Conservation (phyloP, 23 tunicate species). For the Corella eumyota region DNA sequence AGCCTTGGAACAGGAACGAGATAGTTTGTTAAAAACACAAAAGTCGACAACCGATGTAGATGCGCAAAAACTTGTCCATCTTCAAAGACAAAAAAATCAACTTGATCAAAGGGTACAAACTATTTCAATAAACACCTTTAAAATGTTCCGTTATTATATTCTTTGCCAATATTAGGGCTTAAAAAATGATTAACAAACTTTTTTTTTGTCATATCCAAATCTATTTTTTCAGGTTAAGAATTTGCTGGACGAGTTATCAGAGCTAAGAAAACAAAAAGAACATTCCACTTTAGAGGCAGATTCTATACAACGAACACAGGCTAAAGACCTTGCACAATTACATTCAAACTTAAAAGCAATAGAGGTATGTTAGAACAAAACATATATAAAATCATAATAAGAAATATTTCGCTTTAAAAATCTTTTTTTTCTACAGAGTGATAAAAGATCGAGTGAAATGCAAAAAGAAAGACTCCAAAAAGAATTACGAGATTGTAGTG, state of each 20-base stretch:
- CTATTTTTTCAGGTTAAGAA: conserved; percentile 56
- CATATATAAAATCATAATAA: too few species aligned
- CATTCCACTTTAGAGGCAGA: conserved; percentile 42
- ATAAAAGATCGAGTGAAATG: conserved; percentile 46
- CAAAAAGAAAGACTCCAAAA: conserved; percentile 63
- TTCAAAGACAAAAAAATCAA: conserved; percentile 67
- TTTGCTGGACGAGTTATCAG: conserved; percentile 62
- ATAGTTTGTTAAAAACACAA: conserved; percentile 37
- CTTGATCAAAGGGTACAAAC: conserved; percentile 78
- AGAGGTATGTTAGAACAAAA: conserved; percentile 18
- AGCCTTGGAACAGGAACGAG: conserved; percentile 72
- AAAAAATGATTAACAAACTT: too few species aligned
- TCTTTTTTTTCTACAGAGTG: too few species aligned
- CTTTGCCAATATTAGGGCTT: too few species aligned
- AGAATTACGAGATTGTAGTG: conserved; percentile 45
- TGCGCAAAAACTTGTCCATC: conserved; percentile 31
- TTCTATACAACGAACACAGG: conserved; percentile 47
- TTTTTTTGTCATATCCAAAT: too few species aligned
- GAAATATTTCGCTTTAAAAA: too few species aligned
- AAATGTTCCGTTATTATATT: too few species aligned
- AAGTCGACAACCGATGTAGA: conserved; percentile 37
- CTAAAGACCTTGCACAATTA: conserved; percentile 52
- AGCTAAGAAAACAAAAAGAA: conserved; percentile 72
- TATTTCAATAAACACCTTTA: too few species aligned
- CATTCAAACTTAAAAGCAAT: conserved; percentile 16